Conservation (phyloP, 2,113 vertebrate species). For the Notiomystis cincta region DNA sequence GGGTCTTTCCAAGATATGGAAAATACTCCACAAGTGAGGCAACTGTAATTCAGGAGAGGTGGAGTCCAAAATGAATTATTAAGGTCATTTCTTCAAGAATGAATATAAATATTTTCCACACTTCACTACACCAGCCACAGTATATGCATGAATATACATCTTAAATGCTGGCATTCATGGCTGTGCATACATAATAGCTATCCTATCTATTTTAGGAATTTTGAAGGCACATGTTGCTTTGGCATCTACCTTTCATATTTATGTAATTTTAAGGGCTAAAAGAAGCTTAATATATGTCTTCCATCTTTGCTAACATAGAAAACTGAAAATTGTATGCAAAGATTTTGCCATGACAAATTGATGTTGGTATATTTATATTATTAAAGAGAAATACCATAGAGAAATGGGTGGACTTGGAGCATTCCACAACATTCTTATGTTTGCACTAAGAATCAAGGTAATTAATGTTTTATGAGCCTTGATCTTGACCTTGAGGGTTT, state of each 20-base stretch:
- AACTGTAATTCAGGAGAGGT: constrained; percentile 20
- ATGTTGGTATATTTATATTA: neutral
- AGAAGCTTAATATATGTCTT: neutral
- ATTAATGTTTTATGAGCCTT: neutral
- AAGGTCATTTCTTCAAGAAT: constrained; percentile 37
- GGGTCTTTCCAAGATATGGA: constrained; percentile 38
- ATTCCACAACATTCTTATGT: neutral
- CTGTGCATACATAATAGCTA: neutral
- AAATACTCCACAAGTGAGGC: constrained; percentile 44
- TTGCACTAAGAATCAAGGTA: neutral
- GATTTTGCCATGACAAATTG: neutral
- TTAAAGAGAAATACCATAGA: neutral
- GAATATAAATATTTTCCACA: constrained; percentile 47
- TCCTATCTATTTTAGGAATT: constrained; percentile 55
- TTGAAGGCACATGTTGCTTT: neutral
- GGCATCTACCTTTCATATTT: neutral
- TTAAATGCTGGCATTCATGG: constrained; percentile 36
- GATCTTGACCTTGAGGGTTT: neutral
- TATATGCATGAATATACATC: neutral
- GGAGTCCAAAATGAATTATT: constrained; percentile 46
- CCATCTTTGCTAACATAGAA: neutral
- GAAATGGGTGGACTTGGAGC: neutral
- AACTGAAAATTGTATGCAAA: neutral
- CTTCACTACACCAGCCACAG: constrained; percentile 3
- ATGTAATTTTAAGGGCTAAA: constrained; percentile 13